Base-by-base conservation (phyloP, 2,113 vertebrate species). In the Gobio gobio region DNA sequence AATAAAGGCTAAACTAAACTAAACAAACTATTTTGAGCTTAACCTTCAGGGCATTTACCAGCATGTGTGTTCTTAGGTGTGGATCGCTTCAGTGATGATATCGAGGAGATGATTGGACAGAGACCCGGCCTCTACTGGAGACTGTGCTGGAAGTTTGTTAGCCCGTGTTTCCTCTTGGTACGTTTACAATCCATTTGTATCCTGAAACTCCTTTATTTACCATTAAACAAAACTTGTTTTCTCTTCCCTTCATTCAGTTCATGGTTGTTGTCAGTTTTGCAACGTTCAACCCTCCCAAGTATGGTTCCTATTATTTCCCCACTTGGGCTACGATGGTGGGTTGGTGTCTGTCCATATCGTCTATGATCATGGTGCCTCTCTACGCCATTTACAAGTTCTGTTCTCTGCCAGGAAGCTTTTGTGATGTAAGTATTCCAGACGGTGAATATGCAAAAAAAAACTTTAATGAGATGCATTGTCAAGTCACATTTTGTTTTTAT, bases 131-230 rank as follows among this genome's bases (percentile, higher is more conserved):
- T 92, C 47, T 97, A 97, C 92, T 97, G 97, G 97, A 93, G 97
- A 81, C 89, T 97, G 78, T 97, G 97, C 92, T 97, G 97, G 97
- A 97, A 97, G 92, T 96, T 96, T 89, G 95, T 97, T 86, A 97
- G 97, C 68, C 97, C 97, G 49, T 97, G 96, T 89, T 97, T 97
- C 86, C 96, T 97, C 9, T 90, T 97, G 95, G 97, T 97, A 90
- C 94, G 93, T 26, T 59, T 59, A 16, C 33, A 56, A 6, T 51
- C 54, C 18, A 56, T 56, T 22, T 22, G 18, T 56, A 43, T 7
- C 18, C 6, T 13, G 12, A 20, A 63, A 29, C 54, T 12, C 22
- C 3, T 24, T 10, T 3, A 36, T 20, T 12, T 36, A 18, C 7
- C 29, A n/a, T 24, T 24, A 40, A 64, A 45, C 1, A 0, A 6